Evolutionary conservation across 2,797 vertebrate species (phyloP).

Genomic region (Tinamus major): DNA sequence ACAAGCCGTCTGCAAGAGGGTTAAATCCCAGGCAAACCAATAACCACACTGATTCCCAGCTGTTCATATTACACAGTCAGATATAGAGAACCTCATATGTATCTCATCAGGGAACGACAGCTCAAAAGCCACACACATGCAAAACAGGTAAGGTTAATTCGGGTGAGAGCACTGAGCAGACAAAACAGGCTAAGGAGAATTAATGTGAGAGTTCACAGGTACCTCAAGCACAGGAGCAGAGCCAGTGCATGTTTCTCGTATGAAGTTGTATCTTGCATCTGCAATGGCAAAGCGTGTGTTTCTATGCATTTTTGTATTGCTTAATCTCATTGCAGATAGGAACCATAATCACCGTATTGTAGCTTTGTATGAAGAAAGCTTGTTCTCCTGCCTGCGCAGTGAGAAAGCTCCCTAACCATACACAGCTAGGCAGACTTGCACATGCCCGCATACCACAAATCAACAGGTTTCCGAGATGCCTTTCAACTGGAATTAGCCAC

Average conservation of each 20-base stretch:
- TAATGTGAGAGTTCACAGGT: neutral
- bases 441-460: neutral
- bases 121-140: neutral
- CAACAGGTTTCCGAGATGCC: neutral
- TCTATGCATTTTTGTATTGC: neutral
- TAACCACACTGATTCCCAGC: neutral
- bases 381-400: neutral
- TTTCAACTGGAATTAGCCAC: neutral
- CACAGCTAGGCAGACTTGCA: neutral
- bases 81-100: neutral
- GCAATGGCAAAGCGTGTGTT: neutral
- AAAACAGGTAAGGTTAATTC: neutral
- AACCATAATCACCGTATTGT: neutral
- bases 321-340: neutral
- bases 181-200: neutral
- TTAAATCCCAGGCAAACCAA: neutral
- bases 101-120: neutral
- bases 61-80: accelerated
- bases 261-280: no score
- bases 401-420: neutral
- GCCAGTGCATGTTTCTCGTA: no score
- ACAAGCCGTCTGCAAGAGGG: neutral
- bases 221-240: neutral
- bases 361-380: neutral
- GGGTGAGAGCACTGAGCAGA: neutral